Base-by-base conservation (phyloP, 2,797 vertebrate genomes). In the Hydrolagus colliei region DNA sequence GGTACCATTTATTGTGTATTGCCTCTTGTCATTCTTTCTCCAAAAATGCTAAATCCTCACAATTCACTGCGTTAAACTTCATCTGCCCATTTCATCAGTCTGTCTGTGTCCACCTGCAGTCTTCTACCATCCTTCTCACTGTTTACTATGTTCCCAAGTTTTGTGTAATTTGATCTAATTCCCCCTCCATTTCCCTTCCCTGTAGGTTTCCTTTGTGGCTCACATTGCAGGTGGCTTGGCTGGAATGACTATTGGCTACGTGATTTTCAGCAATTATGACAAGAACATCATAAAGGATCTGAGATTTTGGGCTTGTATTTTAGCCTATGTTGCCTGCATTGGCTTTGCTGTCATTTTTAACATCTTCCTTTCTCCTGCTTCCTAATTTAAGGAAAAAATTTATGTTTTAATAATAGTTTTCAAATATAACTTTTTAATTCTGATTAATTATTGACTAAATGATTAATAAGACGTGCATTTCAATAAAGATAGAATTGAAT, bases 151-250 rank as follows among this genome's bases (percentile, higher is more conserved):
- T 52, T 52, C 41, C 41, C 41, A 52, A 52, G 41, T 52, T 52
- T 52, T 52, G 41, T 52, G 41, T 3, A 3, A 86, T 74, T 86
- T 86, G 11, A 86, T 22, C 85, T 72, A 87, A 74, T 87, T 86
- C 20, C 75, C 0, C 35, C 82, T 86, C n/a, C 1, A 10, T 62
- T 68, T 12, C 14, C 77, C 67, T 88, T 88, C 75, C 13, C 73
- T 86, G 20, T 86, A 98, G 97, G 96, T 98, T 62, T 98, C 96
- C 63, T 97, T 98, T 86, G 96, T 97, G 87, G 96, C 96, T 87
- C 97, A 98, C 87, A 93, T 97, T 61, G 97, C 94, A 4, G 96
- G 97, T 0, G 94, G 95, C 9, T 88, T 95, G 74, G 95, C 97
- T 1, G 97, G 97, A 18, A 97, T 97, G 96, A 96, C 96, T 67